phyloP scores from a whole-genome alignment of 2,797 vertebrate genomes.

The Cossypha polioptera region DNA sequence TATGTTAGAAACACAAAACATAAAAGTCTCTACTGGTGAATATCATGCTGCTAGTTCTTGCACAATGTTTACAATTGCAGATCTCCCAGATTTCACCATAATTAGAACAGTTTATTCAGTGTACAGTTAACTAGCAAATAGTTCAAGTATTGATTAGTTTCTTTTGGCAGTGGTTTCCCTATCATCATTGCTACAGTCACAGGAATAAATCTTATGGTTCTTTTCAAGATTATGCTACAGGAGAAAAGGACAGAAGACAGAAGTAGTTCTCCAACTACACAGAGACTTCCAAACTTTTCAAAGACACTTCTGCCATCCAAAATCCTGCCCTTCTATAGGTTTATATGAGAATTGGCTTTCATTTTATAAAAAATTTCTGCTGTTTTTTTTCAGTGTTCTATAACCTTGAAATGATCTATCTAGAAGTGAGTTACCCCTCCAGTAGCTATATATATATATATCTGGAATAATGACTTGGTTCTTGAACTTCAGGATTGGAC shows the following conservation, averaged over 20 bases:
- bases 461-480: neutral
- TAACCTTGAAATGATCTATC: neutral
- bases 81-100: neutral
- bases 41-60: neutral
- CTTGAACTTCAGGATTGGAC: neutral
- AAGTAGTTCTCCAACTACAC: neutral
- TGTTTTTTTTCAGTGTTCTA: fast-evolving
- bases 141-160: neutral
- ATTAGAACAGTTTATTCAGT: neutral
- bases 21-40: neutral
- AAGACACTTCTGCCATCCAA: neutral
- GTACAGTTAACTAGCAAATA: neutral
- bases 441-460: neutral
- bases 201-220: neutral
- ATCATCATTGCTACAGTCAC: neutral
- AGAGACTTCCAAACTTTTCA: neutral
- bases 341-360: neutral
- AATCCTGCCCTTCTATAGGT: neutral
- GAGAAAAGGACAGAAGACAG: neutral
- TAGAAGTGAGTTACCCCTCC: neutral
- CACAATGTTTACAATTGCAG: neutral
- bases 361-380: neutral
- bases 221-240: neutral
- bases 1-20: neutral
- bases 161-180: neutral